Percentiles rank a stretch among this genome's conserved stretches.
Evolutionary conservation across 2,113 vertebrate genomes (phyloP).

Genomic region (Oreotragus oreotragus): DNA sequence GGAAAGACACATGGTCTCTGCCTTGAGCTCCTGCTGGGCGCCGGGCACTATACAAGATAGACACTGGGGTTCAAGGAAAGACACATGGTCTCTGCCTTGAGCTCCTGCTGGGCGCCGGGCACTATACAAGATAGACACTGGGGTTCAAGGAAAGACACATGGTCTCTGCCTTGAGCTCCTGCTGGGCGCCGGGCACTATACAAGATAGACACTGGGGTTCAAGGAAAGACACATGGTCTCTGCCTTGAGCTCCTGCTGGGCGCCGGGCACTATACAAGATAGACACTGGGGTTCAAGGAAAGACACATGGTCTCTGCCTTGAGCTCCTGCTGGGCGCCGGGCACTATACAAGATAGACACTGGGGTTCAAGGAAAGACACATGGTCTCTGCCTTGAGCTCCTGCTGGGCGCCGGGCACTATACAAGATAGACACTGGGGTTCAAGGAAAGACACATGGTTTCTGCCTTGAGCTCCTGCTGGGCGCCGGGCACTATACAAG

Average conservation of each 20-base stretch:
- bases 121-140: background rate
- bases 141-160: background rate
- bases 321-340: background rate
- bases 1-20: background rate
- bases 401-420: background rate
- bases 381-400: background rate
- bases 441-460: constrained; percentile 2
- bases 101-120: background rate
- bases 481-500: background rate
- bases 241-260: background rate
- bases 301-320: background rate
- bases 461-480: background rate
- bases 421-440: background rate
- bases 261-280: background rate
- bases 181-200: background rate
- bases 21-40: background rate
- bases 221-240: background rate
- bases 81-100: background rate
- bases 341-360: background rate
- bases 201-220: background rate
- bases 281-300: background rate
- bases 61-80: background rate
- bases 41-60: background rate
- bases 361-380: background rate
- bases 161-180: background rate